Conservation (phyloP, 2,888 invertebrate genomes). For the Leptopilina drosophilae region DNA sequence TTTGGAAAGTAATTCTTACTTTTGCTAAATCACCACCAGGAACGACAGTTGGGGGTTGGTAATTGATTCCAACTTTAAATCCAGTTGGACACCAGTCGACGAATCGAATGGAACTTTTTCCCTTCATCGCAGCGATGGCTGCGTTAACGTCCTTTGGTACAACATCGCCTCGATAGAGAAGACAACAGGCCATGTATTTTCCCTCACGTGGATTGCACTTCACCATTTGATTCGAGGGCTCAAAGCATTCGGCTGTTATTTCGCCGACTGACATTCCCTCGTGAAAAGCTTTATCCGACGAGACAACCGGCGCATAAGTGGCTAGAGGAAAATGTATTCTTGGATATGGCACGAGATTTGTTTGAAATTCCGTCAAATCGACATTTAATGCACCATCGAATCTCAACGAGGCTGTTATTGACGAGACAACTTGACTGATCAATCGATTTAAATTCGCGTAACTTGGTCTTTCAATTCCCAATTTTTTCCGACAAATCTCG, state of each 20-base stretch:
- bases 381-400: slow-evolving; percentile 87
- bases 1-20: slow-evolving; percentile 53
- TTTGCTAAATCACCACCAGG: slow-evolving; percentile 73
- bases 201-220: slow-evolving; percentile 90
- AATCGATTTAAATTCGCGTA: slow-evolving; percentile 91
- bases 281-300: slow-evolving; percentile 85
- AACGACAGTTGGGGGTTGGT: slow-evolving; percentile 74
- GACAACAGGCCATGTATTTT: slow-evolving; percentile 94
- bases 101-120: slow-evolving; percentile 87
- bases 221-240: slow-evolving; percentile 93
- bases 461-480: slow-evolving; percentile 90
- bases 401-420: slow-evolving; percentile 81
- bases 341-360: slow-evolving; percentile 85
- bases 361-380: slow-evolving; percentile 94
- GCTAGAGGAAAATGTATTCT: slow-evolving; percentile 83
- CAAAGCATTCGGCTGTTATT: slow-evolving; percentile 93
- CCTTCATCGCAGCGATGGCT: slow-evolving; percentile 88
- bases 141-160: slow-evolving; percentile 93
- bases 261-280: slow-evolving; percentile 88
- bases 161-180: slow-evolving; percentile 93
- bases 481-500: slow-evolving; percentile 91
- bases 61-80: slow-evolving; percentile 85
- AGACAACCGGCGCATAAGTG: slow-evolving; percentile 86
- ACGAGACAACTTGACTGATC: slow-evolving; percentile 83
- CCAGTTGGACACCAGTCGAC: slow-evolving; percentile 98